Evolutionary conservation across 2,888 invertebrate genomes (phyloP).

Genomic region (Megastigmus dorsalis): DNA sequence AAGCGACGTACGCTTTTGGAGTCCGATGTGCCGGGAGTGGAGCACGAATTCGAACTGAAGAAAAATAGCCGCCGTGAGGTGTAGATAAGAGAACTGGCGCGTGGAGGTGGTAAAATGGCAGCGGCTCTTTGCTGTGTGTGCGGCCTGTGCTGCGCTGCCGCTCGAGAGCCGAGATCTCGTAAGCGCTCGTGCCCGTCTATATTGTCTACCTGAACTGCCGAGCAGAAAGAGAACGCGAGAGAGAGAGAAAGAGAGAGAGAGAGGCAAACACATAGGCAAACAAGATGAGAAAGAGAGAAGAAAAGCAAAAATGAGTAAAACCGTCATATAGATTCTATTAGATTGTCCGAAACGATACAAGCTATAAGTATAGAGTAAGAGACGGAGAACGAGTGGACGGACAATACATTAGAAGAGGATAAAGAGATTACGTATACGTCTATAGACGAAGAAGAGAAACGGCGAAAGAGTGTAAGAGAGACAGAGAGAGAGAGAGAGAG

Average conservation of each 20-base stretch:
- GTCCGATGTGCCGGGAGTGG: slow-evolving; percentile 48
- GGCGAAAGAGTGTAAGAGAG: not conserved
- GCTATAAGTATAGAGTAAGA: too few relatives aligned
- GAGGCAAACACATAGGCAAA: too few relatives aligned
- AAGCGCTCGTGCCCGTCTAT: not conserved
- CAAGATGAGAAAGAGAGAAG: slow-evolving; percentile 20
- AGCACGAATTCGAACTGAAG: slow-evolving; percentile 58
- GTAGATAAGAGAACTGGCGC: slow-evolving; percentile 40
- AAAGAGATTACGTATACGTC: too few relatives aligned
- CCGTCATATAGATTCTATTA: too few relatives aligned
- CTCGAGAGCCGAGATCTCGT: too few relatives aligned
- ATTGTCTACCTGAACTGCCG: not conserved
- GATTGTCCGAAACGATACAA: too few relatives aligned
- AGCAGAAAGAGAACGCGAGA: slow-evolving; percentile 16
- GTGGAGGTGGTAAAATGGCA: slow-evolving; percentile 57
- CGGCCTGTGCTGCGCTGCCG: too few relatives aligned
- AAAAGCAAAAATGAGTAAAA: too few relatives aligned
- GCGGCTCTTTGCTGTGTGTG: too few relatives aligned
- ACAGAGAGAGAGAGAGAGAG: slow-evolving; percentile 14
- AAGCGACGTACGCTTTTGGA: slow-evolving; percentile 14
- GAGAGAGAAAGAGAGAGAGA: not conserved
- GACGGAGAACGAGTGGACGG: too few relatives aligned
- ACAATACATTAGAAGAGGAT: too few relatives aligned
- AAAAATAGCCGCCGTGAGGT: slow-evolving; percentile 40
- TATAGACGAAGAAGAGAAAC: too few relatives aligned